Evolutionary conservation across 35 echinoderm and acorn worm genomes (phyloP).

Genomic region (Patiria miniata): DNA sequence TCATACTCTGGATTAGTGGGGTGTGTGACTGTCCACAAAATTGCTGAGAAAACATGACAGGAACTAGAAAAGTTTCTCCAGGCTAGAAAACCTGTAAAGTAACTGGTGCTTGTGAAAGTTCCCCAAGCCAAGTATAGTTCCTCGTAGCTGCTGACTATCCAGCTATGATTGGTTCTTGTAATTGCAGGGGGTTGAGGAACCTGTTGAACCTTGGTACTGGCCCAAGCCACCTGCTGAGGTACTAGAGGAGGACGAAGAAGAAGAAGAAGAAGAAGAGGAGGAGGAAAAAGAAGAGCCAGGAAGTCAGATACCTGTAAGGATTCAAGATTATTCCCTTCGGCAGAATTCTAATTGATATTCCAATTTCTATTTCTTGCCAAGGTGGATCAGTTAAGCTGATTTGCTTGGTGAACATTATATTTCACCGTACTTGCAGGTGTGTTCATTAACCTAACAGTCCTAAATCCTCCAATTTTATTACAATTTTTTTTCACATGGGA

Average conservation of each 20-base stretch:
- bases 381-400: too few relatives aligned
- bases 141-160: not conserved
- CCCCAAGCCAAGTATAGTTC: not conserved
- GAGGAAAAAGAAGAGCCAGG: slow-evolving; percentile 37
- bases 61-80: not conserved
- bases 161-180: not conserved
- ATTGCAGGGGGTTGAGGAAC: slow-evolving; percentile 34
- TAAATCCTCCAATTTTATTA: too few relatives aligned
- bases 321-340: not conserved
- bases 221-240: slow-evolving; percentile 18
- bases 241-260: slow-evolving; percentile 46
- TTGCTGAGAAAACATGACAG: too few relatives aligned
- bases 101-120: too few relatives aligned
- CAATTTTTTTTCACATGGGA: too few relatives aligned
- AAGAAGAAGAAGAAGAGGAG: slow-evolving; percentile 65
- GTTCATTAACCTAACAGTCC: too few relatives aligned
- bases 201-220: slow-evolving; percentile 58
- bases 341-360: not conserved
- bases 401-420: too few relatives aligned
- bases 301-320: slow-evolving; percentile 19
- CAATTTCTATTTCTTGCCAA: too few relatives aligned
- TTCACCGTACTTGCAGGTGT: too few relatives aligned
- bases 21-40: too few relatives aligned
- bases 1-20: too few relatives aligned
- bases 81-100: not conserved